These are phyloP conservation scores for Misgurnus anguillicaudatus DNA, from an alignment of 2,113 vertebrate species.

Conservation along the genomic window DNA sequence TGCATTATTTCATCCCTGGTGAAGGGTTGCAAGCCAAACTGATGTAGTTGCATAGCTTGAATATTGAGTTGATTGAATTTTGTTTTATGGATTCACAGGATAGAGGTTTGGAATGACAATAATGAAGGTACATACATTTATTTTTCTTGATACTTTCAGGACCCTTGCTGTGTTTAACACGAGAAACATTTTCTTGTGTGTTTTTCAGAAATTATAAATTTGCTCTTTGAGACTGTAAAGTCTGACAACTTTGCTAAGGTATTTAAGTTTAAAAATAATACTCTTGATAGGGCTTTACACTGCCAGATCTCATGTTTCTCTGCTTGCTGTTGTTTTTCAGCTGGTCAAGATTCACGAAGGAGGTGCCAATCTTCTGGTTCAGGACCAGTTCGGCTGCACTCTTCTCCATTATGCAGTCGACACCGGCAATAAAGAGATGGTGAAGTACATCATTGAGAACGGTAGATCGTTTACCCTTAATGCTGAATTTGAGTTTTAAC, in stretches of 20 bases:
- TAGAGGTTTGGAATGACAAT: constrained; percentile 52
- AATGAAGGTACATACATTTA: constrained; percentile 63
- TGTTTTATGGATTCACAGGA: constrained; percentile 53
- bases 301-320: not conserved
- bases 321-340: constrained; percentile 63
- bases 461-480: constrained; percentile 66
- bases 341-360: constrained; percentile 82
- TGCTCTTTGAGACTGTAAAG: constrained; percentile 81
- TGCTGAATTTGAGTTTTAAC: not conserved
- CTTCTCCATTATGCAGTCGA: constrained; percentile 87
- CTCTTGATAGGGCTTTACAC: not conserved
- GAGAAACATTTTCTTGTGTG: not conserved
- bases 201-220: constrained; percentile 58
- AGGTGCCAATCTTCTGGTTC: constrained; percentile 78
- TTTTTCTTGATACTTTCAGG: not conserved
- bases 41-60: not conserved
- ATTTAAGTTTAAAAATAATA: constrained; percentile 48
- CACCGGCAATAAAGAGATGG: constrained; percentile 84
- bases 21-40: not conserved
- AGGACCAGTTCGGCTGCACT: constrained; percentile 80
- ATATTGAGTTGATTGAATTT: not conserved
- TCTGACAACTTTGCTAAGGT: constrained; percentile 82
- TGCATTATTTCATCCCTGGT: no score
- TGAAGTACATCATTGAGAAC: constrained; percentile 86
- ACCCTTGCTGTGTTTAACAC: not conserved